These are phyloP conservation scores for Hemicrepidius hirtus DNA, from an alignment of 2,888 invertebrate genomes.

Conservation along the genomic window DNA sequence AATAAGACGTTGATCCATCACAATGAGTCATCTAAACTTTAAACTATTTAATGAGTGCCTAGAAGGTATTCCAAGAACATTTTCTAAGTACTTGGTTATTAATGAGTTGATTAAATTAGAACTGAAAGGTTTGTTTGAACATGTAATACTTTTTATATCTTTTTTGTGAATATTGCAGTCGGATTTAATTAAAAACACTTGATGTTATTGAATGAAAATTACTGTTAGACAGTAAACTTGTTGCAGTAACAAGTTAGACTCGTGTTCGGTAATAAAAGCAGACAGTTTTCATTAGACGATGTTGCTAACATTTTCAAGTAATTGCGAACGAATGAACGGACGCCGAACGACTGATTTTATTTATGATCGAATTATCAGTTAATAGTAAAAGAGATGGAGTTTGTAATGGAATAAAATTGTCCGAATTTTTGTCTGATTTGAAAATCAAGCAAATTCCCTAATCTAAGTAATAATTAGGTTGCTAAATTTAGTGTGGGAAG, in stretches of 20 bases:
- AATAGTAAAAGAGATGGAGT: too few relatives aligned
- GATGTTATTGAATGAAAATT: too few relatives aligned
- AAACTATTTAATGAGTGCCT: not conserved
- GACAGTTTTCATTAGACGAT: not conserved
- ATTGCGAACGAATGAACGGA: not conserved
- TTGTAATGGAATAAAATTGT: too few relatives aligned
- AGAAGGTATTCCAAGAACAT: not conserved
- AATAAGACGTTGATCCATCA: slow-evolving; percentile 14
- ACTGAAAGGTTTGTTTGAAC: too few relatives aligned
- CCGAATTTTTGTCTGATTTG: not conserved
- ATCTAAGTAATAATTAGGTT: not conserved
- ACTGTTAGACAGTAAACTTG: too few relatives aligned
- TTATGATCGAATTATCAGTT: too few relatives aligned
- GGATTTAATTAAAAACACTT: too few relatives aligned
- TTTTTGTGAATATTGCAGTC: too few relatives aligned
- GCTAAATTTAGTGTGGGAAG: not conserved
- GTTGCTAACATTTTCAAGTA: not conserved
- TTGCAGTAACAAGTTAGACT: too few relatives aligned
- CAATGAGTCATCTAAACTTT: slow-evolving; percentile 7
- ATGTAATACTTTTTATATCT: too few relatives aligned
- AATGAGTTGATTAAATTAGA: not conserved
- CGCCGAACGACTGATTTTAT: not conserved
- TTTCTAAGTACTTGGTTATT: not conserved
- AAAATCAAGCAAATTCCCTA: too few relatives aligned
- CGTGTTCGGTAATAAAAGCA: not conserved